phyloP scores from a whole-genome alignment of 2,888 invertebrate species.

The Himalopsyche japonica region DNA sequence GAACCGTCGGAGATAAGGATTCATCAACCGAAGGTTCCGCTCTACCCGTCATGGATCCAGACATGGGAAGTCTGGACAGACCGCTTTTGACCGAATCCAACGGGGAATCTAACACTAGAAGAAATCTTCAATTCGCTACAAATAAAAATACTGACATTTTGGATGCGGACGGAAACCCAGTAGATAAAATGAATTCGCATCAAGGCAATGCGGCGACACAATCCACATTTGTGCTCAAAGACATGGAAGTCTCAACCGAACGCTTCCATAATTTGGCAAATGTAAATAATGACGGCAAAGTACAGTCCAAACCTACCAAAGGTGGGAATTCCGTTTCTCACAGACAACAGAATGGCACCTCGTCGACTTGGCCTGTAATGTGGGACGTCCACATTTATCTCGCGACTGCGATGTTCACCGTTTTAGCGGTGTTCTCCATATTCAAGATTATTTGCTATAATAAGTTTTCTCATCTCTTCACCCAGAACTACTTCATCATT shows the following conservation, averaged over 20 bases:
- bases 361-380: constrained; percentile 77
- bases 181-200: constrained; percentile 26
- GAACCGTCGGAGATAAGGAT: constrained; percentile 53
- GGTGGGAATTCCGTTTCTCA: constrained; percentile 50
- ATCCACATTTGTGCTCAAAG: constrained; percentile 55
- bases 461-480: constrained; percentile 82
- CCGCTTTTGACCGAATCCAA: constrained; percentile 56
- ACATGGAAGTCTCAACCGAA: constrained; percentile 59
- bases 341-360: constrained; percentile 51
- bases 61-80: constrained; percentile 58
- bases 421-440: constrained; percentile 82
- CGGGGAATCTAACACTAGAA: constrained; percentile 58
- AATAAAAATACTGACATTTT: constrained; percentile 44
- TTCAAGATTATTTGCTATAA: constrained; percentile 85
- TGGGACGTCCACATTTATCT: constrained; percentile 92
- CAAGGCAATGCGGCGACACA: constrained; percentile 46
- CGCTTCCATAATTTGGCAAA: constrained; percentile 64
- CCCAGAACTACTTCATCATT: constrained; percentile 85
- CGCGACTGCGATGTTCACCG: constrained; percentile 81
- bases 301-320: constrained; percentile 53
- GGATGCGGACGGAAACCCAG: constrained; percentile 8
- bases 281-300: constrained; percentile 60
- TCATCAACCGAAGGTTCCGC: constrained; percentile 57
- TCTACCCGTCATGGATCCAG: constrained; percentile 56
- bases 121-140: constrained; percentile 57